These are phyloP conservation scores for Amblyjoppa proteus DNA, from an alignment of 2,888 invertebrate species.

Conservation along the genomic window DNA sequence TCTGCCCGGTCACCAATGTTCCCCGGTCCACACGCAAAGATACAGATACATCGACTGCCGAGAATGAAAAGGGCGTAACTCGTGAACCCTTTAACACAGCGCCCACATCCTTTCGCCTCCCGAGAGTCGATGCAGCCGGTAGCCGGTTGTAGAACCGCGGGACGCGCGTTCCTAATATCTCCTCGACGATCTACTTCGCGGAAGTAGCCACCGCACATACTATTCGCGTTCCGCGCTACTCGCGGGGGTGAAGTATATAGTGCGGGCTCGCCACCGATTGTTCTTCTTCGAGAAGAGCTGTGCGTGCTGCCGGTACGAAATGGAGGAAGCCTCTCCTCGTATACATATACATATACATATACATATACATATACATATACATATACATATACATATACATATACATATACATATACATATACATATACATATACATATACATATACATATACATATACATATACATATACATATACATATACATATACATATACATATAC, in stretches of 20 bases:
- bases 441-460: not conserved
- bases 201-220: conserved; percentile 76
- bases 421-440: not conserved
- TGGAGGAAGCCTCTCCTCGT: conserved; percentile 41
- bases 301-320: conserved; percentile 51
- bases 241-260: conserved; percentile 43
- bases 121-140: conserved; percentile 24
- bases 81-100: no score
- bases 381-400: conserved; percentile 4
- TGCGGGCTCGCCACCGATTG: conserved; percentile 41
- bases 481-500: conserved; percentile 21
- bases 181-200: conserved; percentile 81
- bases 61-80: not conserved
- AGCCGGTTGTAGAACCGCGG: conserved; percentile 29
- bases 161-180: conserved; percentile 78
- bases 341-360: conserved; percentile 14
- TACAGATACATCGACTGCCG: conserved; percentile 20
- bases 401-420: no score
- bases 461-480: no score
- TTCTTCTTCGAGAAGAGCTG: conserved; percentile 60
- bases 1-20: conserved; percentile 34
- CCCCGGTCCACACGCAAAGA: conserved; percentile 6
- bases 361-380: conserved; percentile 7
- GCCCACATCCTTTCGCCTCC: no score
- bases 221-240: conserved; percentile 54